These are phyloP conservation scores for Marmota monax DNA, from an alignment of 2,113 vertebrate species.

Conservation along the genomic window DNA sequence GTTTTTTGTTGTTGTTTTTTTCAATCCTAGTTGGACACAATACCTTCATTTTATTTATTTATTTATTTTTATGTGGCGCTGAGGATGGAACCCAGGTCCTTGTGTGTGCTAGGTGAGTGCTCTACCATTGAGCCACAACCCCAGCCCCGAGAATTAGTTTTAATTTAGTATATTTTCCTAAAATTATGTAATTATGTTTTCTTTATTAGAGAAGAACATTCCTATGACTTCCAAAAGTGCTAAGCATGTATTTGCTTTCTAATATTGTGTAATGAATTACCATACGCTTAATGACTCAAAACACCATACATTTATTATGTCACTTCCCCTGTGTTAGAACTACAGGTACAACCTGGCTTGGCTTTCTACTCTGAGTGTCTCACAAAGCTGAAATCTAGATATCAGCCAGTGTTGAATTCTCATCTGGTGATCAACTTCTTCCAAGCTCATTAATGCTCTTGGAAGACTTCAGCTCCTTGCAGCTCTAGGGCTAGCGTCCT, in stretches of 20 bases:
- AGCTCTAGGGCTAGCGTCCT: not conserved
- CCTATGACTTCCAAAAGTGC: not conserved
- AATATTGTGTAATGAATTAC: slow-evolving; percentile 26
- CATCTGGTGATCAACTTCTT: not conserved
- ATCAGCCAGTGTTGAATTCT: not conserved
- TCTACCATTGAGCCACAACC: too few species aligned
- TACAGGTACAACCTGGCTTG: not conserved
- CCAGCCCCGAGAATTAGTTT: not conserved
- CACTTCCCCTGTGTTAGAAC: not conserved
- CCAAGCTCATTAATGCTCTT: not conserved
- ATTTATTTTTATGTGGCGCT: too few species aligned
- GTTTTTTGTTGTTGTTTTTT: not conserved
- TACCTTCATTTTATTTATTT: too few species aligned
- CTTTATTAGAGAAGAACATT: not conserved
- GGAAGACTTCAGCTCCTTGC: not conserved
- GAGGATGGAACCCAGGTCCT: too few species aligned
- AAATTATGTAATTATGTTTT: not conserved
- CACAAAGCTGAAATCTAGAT: not conserved
- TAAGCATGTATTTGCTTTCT: slow-evolving; percentile 11
- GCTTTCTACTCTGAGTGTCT: not conserved
- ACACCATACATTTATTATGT: not conserved
- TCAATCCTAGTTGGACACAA: too few species aligned
- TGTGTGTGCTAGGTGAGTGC: too few species aligned
- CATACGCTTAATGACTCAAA: not conserved
- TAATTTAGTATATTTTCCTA: not conserved